phyloP scores from a whole-genome alignment of 2,113 vertebrate genomes.

The Hepsetus odoe region DNA sequence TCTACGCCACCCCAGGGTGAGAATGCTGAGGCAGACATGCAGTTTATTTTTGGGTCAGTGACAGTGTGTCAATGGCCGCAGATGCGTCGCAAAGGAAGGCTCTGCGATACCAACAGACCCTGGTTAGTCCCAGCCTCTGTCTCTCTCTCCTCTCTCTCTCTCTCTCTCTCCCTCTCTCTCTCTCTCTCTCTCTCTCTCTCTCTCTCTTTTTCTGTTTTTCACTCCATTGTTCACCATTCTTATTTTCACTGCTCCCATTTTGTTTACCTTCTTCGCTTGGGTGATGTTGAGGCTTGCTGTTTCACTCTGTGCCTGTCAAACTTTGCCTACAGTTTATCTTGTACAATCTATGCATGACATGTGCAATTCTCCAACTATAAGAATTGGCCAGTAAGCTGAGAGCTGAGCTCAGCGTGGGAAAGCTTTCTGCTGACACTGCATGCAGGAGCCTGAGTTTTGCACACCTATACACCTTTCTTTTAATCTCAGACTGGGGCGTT shows the following conservation, averaged over 20 bases:
- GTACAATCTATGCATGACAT: constrained; percentile 29
- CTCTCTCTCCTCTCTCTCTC: constrained; percentile 11
- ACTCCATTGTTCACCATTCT: background rate
- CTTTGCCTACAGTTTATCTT: background rate
- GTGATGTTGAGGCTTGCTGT: constrained; percentile 1
- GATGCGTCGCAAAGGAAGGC: constrained; percentile 82
- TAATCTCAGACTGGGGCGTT: background rate
- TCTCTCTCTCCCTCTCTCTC: constrained; percentile 22
- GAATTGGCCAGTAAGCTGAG: constrained; percentile 2
- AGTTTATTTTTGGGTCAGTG: constrained; percentile 83
- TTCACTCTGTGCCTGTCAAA: background rate
- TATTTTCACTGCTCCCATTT: background rate
- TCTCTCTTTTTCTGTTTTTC: background rate
- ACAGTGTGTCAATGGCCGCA: constrained; percentile 84
- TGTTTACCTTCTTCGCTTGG: constrained; percentile 4
- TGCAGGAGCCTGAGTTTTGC: background rate
- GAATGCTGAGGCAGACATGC: constrained; percentile 71
- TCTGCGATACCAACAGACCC: constrained; percentile 84
- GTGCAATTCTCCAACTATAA: background rate
- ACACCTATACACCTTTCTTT: background rate
- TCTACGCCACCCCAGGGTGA: constrained; percentile 53
- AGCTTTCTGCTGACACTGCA: background rate
- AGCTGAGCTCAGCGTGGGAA: background rate
- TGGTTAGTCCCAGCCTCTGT: constrained; percentile 74
- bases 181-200: background rate